Conservation (phyloP, 2,797 vertebrate species). For the Botia kubotai region DNA sequence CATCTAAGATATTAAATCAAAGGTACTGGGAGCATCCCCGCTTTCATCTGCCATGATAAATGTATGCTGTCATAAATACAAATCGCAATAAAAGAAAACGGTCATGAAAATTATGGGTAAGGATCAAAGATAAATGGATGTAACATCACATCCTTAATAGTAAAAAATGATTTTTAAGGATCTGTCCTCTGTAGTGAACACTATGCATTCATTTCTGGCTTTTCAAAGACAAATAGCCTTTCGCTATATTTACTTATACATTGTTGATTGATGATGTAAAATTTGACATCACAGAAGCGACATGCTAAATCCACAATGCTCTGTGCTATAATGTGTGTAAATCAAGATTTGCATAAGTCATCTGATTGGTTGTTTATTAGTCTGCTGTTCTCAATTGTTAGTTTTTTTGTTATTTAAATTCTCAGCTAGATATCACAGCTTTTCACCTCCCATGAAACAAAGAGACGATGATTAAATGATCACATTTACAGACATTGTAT, state of each 20-base stretch:
- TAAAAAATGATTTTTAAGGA: background rate
- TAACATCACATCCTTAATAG: background rate
- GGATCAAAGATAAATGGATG: background rate
- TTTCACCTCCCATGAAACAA: conserved; percentile 37
- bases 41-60: background rate
- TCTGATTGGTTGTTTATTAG: background rate
- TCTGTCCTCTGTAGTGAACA: no score
- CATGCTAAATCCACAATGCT: no score
- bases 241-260: no score
- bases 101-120: background rate
- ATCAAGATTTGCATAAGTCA: background rate
- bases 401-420: conserved; percentile 56
- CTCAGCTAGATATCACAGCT: conserved; percentile 30
- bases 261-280: background rate
- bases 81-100: background rate
- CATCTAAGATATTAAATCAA: background rate
- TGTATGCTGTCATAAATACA: background rate
- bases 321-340: no score
- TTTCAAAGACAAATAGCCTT: no score
- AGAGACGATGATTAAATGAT: conserved; percentile 36
- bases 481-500: conserved; percentile 11
- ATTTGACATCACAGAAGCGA: no score
- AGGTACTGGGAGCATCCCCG: background rate
- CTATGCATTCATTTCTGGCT: no score
- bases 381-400: background rate